These are phyloP conservation scores for Colius striatus DNA, from an alignment of 2,113 vertebrate genomes.

Conservation along the genomic window DNA sequence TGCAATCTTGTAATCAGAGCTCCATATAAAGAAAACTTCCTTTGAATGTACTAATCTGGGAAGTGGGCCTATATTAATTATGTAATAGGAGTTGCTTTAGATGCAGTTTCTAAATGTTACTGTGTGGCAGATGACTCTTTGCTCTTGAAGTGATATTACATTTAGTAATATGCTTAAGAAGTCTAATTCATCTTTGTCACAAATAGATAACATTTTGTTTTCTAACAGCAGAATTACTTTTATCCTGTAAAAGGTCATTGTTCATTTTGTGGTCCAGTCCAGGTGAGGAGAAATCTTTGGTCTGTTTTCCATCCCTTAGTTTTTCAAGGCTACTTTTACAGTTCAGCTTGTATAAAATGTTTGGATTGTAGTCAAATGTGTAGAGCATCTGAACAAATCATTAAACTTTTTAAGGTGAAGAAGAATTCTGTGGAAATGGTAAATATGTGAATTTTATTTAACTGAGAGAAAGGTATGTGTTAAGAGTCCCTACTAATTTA, in stretches of 20 bases:
- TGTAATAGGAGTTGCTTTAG: neutral
- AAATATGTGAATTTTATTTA: neutral
- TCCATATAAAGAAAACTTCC: neutral
- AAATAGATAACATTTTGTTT: neutral
- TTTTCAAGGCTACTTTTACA: constrained; percentile 37
- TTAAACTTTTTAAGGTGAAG: neutral
- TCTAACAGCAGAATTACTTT: neutral
- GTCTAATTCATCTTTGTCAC: neutral
- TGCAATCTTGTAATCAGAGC: constrained; percentile 45
- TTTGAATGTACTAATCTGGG: constrained; percentile 6
- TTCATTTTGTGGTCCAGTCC: neutral
- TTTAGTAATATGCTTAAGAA: neutral
- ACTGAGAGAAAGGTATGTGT: neutral
- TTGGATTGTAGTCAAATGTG: neutral
- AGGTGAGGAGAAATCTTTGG: constrained; percentile 27
- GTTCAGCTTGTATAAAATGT: neutral
- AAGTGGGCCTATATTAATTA: neutral
- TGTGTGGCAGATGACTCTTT: neutral
- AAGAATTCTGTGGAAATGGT: neutral
- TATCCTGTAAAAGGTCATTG: neutral
- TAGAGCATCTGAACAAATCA: neutral
- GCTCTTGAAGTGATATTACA: neutral
- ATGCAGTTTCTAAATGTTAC: neutral
- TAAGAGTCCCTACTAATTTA: neutral
- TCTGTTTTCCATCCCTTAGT: constrained; percentile 23